Conservation (phyloP, 2,113 vertebrate genomes). For the Zonotrichia leucophrys region DNA sequence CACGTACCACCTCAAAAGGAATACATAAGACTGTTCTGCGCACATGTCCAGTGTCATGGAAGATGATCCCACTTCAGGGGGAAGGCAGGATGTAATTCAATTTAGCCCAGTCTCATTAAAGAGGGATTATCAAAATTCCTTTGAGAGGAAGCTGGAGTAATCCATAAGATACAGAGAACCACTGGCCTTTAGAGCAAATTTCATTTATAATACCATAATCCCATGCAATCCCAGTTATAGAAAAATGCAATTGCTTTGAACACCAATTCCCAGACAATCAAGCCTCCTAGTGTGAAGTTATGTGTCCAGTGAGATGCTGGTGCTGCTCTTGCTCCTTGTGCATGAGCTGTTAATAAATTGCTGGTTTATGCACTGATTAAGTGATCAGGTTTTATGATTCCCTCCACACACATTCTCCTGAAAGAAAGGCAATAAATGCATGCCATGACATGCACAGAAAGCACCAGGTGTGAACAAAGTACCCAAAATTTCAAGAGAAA, state of each 20-base stretch:
- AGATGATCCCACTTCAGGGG: not conserved
- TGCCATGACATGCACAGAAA: accelerated
- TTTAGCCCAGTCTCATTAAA: not conserved
- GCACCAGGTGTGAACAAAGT: not conserved
- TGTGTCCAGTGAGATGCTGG: not conserved
- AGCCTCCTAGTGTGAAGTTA: not conserved
- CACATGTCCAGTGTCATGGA: accelerated
- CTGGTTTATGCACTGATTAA: not conserved
- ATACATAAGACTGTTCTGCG: accelerated
- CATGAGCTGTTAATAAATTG: not conserved
- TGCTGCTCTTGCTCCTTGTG: not conserved
- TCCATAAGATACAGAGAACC: not conserved
- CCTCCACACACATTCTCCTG: not conserved
- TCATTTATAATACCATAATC: conserved; percentile 35
- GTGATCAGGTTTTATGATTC: not conserved
- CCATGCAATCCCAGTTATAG: not conserved
- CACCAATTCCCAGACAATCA: not conserved
- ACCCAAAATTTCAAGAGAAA: not conserved
- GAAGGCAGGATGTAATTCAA: not conserved
- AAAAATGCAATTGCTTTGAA: conserved; percentile 9
- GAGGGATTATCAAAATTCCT: conserved; percentile 22
- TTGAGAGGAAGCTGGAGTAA: not conserved
- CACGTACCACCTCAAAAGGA: not conserved
- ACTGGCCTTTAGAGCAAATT: not conserved
- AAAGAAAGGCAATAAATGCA: not conserved